Base-by-base conservation (phyloP, 2,888 invertebrate genomes). In the Pachycephus smyrnensis region DNA sequence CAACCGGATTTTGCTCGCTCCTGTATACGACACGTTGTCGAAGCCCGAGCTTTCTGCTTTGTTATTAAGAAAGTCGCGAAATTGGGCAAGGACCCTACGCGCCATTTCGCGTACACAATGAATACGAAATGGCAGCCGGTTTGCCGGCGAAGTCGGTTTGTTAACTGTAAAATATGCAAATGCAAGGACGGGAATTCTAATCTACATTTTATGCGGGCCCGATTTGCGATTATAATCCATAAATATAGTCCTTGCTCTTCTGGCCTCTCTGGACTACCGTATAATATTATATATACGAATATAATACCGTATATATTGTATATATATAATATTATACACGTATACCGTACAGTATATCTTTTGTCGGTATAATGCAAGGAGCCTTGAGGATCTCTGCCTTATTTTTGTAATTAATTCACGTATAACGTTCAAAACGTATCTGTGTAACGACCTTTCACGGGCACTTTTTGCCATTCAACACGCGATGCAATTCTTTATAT, bases 171-270 rank as follows among this genome's bases (percentile, higher is more conserved):
- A 71, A 12, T 33, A 71, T 33, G 71, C 11, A 71, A 33, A 71
- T 71, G 15, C 33, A 71, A 23, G 23, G 23, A 55, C 15, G 23
- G 23, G 23, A 55, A 31, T 71, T 76, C 81, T 84, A 83, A 86
- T 86, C 86, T 86, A 83, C 85, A 87, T 87, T 84, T 87, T 84
- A 84, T 82, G 81, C 82, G 82, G 80, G 77, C 23, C 75, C 68
- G 79, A 85, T 87, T 86, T 86, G 86, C 82, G 82, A 87, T 86
- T 86, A 81, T 86, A 87, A 86, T 86, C 80, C 81, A 73, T 31
- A 31, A 71, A 33, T 31, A 71, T 32, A 71, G 71, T 33, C 71
- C 15, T 71, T 33, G 31, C 23, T 55, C 23, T 55, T 55, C 55
- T 55, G 23, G 9, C 23, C 9, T 23, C 55, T 55, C 23, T 23